Evolutionary conservation across 2,797 vertebrate species (phyloP), one percentile per base, ranked within the genome.

Genomic region (Eospalax fontanierii): DNA sequence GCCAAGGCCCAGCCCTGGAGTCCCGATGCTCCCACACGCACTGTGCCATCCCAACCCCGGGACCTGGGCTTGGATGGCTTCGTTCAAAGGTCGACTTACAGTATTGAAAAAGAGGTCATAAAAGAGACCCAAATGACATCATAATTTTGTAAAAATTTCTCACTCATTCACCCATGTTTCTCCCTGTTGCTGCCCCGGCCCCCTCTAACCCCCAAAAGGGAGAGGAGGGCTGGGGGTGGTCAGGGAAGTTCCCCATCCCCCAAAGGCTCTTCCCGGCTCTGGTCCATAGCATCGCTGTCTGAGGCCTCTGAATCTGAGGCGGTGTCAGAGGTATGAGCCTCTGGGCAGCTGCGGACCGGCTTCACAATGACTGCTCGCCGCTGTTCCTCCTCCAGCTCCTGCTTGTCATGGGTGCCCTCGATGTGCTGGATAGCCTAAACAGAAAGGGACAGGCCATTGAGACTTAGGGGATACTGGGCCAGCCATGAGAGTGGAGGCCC

Each of bases 391-490:
- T 99, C 99, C 26, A 98, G 98, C 93, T 99, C 98, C 93, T 98
- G 98, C 65, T 99, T 99, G 92, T 99, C 99, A 97, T 99, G 99
- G 35, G 99, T 99, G 96, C 99, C 99, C 98, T 99, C 99, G 1
- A 99, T 99, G 98, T 99, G 99, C 98, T 99, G 99, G 98, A 99
- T 99, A 0, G 99, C 99, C 99, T 99, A 97, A 2, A 78, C 43
- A 0, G 83, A 40, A 59, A 59, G 7, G 40, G 59, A 91, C 59
- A 83, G 84, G 40, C 16, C 28, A 43, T 19, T 82, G 21, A 68
- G 82, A 33, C 82, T 40, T 1, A 18, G 2, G 35, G 57, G 65
- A 61, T 19, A 33, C 59, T 1, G 0, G 2, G 71, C 50, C 19
- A 43, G 59, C 76, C 59, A 7, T 8, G 15, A 78, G 24, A 46